Percentiles rank a stretch among this genome's conserved stretches.
phyloP scores from a whole-genome alignment of 2,113 vertebrate species.

The Ophthalmolycus amberensis region DNA sequence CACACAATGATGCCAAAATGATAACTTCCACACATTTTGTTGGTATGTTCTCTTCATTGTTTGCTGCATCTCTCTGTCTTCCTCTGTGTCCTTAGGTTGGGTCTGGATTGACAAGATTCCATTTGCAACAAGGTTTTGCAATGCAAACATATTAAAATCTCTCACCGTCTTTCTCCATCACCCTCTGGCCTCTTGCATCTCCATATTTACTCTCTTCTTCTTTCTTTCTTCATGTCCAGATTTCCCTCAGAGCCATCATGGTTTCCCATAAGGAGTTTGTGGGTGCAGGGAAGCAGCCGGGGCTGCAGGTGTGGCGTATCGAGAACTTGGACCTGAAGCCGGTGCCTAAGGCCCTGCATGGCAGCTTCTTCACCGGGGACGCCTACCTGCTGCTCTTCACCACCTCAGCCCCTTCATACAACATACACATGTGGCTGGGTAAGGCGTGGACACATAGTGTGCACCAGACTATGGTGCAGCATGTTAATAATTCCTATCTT shows the following conservation, averaged over 20 bases:
- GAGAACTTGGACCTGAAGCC: slow-evolving; percentile 85
- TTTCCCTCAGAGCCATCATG: slow-evolving; percentile 75
- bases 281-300: slow-evolving; percentile 79
- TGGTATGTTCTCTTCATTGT: background rate
- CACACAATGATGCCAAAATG: background rate
- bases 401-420: slow-evolving; percentile 74
- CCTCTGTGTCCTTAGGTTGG: background rate
- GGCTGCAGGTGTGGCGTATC: slow-evolving; percentile 85
- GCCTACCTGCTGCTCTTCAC: slow-evolving; percentile 84
- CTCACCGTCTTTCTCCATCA: background rate
- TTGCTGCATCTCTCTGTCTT: background rate
- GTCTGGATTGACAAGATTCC: background rate
- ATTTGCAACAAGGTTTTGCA: slow-evolving; percentile 23
- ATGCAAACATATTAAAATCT: slow-evolving; percentile 35
- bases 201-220: background rate
- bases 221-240: background rate
- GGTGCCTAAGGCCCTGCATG: slow-evolving; percentile 76
- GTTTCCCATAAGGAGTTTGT: slow-evolving; percentile 84
- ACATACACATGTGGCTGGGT: slow-evolving; percentile 87
- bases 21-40: background rate
- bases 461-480: background rate
- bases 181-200: background rate
- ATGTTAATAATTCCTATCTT: background rate
- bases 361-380: slow-evolving; percentile 84
- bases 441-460: slow-evolving; percentile 35